Evolutionary conservation across 1,140 invertebrate genomes (phyloP), one percentile per base, ranked within the genome.

Genomic region (Drosophila bocqueti): DNA sequence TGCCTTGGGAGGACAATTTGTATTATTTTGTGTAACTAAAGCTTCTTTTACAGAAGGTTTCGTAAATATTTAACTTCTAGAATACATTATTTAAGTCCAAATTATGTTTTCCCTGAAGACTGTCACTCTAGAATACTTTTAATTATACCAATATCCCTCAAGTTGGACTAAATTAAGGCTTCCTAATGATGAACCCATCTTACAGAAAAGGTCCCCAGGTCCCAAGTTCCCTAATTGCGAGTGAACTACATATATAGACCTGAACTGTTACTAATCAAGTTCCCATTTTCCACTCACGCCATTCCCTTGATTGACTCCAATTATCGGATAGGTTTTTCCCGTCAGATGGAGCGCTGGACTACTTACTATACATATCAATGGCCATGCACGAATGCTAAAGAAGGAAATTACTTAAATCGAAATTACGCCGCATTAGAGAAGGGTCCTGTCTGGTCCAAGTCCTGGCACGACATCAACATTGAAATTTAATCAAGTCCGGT

Each of bases 401-500:
- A 83, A 77, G 59, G 86, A 90, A 91, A 74, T 80, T 85, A 86
- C 79, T 79, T 79, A 77, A 86, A 90, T 83, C 62, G 77, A 85
- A 92, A 90, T 91, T 91, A 90, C 82, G 74, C 40, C 90, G 82
- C 90, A 92, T 92, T 92, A 83, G 62, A 64, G 47, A 36, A 68
- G 59, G 45, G 67, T 47, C 61, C 50, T 42, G 29, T 62, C 49
- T 46, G 29, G 61, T 58, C 52, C 42, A 13, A 45, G 75, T 69
- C 75, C 64, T 50, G 57, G 46, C 75, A 78, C 50, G 75, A 75
- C 66, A 68, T 83, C 78, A 66, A 76, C 74, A 89, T 75, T 81
- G 84, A 80, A 90, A 91, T 85, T 85, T 91, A 91, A 91, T 91
- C 89, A 91, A 91, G 83, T 91, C 74, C 76, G 83, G 69, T 73